Evolutionary conservation across 2,888 invertebrate species (phyloP).

Genomic region (Limnephilus rhombicus): DNA sequence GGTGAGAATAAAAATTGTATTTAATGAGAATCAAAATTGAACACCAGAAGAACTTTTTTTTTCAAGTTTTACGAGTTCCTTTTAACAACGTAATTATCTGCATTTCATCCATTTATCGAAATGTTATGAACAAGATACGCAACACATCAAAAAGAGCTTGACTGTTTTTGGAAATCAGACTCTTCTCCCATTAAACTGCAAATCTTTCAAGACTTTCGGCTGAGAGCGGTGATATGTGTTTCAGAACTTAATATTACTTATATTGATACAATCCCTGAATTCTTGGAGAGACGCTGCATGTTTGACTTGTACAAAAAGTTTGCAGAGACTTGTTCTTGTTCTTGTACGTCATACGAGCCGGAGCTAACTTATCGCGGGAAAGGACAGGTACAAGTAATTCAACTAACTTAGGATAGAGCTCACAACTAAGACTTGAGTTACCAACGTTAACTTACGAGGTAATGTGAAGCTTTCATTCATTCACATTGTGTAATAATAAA

Average conservation of each 20-base stretch:
- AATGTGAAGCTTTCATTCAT: constrained; percentile 50
- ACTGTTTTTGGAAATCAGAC: not conserved
- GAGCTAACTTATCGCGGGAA: not conserved
- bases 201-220: not conserved
- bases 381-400: constrained; percentile 51
- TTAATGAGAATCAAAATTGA: too few relatives aligned
- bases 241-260: constrained; percentile 11
- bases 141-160: not conserved
- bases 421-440: constrained; percentile 51
- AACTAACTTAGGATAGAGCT: constrained; percentile 49
- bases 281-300: constrained; percentile 20
- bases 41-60: too few relatives aligned
- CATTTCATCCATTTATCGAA: too few relatives aligned
- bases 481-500: constrained; percentile 6
- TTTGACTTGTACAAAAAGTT: constrained; percentile 38
- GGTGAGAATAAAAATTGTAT: too few relatives aligned
- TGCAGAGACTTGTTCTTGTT: constrained; percentile 10
- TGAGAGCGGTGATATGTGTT: not conserved
- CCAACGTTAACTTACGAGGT: not conserved
- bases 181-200: not conserved
- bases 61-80: too few relatives aligned
- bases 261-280: constrained; percentile 31
- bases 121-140: too few relatives aligned
- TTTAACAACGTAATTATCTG: too few relatives aligned
- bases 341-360: not conserved